Evolutionary conservation across 2,797 vertebrate genomes (phyloP).

Genomic region (Nasua narica): DNA sequence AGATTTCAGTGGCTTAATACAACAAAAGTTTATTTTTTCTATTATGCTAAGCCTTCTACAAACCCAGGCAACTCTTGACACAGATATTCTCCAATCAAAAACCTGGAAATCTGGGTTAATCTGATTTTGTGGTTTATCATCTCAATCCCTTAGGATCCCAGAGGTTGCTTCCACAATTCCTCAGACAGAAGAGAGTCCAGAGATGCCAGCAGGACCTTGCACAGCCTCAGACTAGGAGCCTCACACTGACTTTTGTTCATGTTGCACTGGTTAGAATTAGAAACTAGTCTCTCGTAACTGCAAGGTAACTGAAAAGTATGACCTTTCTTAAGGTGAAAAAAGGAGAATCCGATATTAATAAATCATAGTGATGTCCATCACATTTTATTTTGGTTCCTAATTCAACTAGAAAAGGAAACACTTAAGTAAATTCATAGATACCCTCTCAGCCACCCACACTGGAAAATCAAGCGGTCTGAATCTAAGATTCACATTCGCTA

Average conservation of each 20-base stretch:
- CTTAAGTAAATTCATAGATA: background rate
- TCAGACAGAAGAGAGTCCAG: background rate
- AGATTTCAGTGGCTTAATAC: background rate
- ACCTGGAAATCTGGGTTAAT: background rate
- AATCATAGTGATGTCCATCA: background rate
- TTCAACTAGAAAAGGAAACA: background rate
- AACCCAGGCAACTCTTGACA: background rate
- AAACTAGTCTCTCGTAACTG: background rate
- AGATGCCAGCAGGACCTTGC: background rate
- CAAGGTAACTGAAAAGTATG: background rate
- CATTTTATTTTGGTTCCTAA: background rate
- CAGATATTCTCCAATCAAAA: background rate
- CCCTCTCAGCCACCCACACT: background rate
- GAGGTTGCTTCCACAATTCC: background rate
- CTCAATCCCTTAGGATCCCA: background rate
- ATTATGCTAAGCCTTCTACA: background rate
- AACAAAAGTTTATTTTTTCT: background rate
- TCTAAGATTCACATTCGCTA: background rate
- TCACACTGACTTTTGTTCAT: background rate
- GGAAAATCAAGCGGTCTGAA: background rate
- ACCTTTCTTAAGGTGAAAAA: background rate
- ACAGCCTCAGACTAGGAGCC: background rate
- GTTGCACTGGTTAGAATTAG: background rate
- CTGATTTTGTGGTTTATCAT: background rate
- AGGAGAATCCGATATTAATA: background rate